Percentiles rank a stretch among this genome's conserved stretches.
phyloP scores from a whole-genome alignment of 1,140 invertebrate species.

The Meteorus sp. region DNA sequence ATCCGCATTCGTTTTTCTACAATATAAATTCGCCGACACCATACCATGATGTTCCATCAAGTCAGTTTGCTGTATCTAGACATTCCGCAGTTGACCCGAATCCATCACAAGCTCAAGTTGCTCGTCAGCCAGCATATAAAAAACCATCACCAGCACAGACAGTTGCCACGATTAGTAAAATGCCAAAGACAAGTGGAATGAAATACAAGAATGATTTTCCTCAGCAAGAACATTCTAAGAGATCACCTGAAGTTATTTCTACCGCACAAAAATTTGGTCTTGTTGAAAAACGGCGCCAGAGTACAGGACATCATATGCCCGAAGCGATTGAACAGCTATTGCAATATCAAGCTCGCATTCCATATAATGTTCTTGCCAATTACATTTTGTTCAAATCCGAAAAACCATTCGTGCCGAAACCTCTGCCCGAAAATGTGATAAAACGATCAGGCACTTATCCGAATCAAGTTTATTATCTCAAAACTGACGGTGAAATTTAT shows the following conservation, averaged over 20 bases:
- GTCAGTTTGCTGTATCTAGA: no score
- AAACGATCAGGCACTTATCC: constrained; percentile 44
- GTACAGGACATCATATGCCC: constrained; percentile 38
- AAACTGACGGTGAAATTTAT: constrained; percentile 25
- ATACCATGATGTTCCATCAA: constrained; percentile 4
- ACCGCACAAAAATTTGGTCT: constrained; percentile 21
- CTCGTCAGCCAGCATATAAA: constrained; percentile 8
- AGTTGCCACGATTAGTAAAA: neutral
- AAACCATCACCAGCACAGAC: neutral
- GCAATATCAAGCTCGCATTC: constrained; percentile 48
- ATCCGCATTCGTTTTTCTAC: constrained; percentile 46
- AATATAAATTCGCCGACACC: constrained; percentile 3
- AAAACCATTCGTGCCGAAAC: constrained; percentile 46
- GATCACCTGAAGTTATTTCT: constrained; percentile 1
- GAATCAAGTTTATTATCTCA: constrained; percentile 46
- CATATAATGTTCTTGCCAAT: constrained; percentile 54
- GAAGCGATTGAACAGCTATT: constrained; percentile 46
- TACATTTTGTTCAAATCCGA: constrained; percentile 48
- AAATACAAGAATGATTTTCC: constrained; percentile 28
- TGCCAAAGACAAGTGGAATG: constrained; percentile 15
- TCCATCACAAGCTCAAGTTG: neutral
- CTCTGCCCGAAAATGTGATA: constrained; percentile 34
- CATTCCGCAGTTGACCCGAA: no score
- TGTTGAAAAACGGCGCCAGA: constrained; percentile 22
- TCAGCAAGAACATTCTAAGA: constrained; percentile 14